Evolutionary conservation across 1,140 invertebrate genomes (phyloP), one percentile per base, ranked within the genome.

Genomic region (Fopius arisanus): DNA sequence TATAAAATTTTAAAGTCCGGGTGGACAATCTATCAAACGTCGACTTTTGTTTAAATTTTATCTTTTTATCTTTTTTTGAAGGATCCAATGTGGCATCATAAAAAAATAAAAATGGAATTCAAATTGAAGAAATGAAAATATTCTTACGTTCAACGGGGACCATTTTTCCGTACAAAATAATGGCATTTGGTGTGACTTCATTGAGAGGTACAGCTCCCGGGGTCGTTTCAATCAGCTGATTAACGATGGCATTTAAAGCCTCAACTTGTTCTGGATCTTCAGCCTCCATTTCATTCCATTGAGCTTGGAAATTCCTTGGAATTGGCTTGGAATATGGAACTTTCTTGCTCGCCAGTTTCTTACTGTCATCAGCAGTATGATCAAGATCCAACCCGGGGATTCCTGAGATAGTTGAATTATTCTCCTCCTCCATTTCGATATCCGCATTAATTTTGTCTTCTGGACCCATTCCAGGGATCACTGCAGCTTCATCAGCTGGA

Each of bases 261-360:
- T 89, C 87, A 23, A 88, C 82, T 72, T 85, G 85, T 70, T 89
- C 87, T 66, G 88, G 85, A 77, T 91, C 91, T 79, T 93, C 92
- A 48, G 88, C 88, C 65, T 91, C 91, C 71, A 93, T 92, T 81
- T 96, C 96, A 80, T 96, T 96, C 97, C 97, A 98, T 72, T 97
- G 96, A 26, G 95, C 95, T 87, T 98, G 96, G 88, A 98, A 99
- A 81, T 97, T 96, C 78, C 95, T 93, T 3, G 97, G 97, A 84
- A 98, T 98, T 14, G 97, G 96, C 84, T 98, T 97, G 75, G 96
- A 96, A 83, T 97, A 98, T 6, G 97, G 96, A 31, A 94, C 93
- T 86, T 94, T 95, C 80, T 96, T 96, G 62, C 90, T 89, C 29
- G 90, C 88, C 12, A 84, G 80, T 67, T 93, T 91, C 76, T 93